These are phyloP conservation scores for Pseudomyrmex concolor DNA, from an alignment of 1,140 invertebrate genomes.

Conservation along the genomic window DNA sequence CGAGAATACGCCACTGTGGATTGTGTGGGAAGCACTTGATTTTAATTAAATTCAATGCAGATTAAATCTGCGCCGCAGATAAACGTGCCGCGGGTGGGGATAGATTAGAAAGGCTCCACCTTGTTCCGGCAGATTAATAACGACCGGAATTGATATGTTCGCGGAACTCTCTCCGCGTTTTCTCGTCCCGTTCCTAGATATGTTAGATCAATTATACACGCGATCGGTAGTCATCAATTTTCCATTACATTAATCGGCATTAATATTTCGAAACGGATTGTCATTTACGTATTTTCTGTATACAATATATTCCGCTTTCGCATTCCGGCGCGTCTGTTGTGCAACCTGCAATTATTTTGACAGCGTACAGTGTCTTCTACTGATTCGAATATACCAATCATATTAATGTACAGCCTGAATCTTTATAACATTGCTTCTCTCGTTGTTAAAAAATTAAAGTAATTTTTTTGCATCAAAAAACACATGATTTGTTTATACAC, in stretches of 20 bases:
- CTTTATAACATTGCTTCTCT: too few species aligned
- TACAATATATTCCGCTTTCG: too few species aligned
- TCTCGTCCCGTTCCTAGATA: background rate
- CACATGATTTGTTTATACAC: too few species aligned
- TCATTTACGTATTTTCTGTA: too few species aligned
- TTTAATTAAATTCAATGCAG: conserved; percentile 75
- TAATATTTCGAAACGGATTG: background rate
- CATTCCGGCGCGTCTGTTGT: too few species aligned
- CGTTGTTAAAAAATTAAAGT: too few species aligned
- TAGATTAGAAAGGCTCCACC: conserved; percentile 70
- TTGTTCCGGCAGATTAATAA: conserved; percentile 69
- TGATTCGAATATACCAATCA: too few species aligned
- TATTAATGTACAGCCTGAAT: too few species aligned
- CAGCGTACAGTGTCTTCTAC: too few species aligned
- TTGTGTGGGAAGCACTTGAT: conserved; percentile 65
- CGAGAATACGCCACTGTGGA: conserved; percentile 60
- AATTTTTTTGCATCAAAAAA: too few species aligned
- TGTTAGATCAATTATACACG: conserved; percentile 20
- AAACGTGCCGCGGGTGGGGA: conserved; percentile 63
- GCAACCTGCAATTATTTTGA: too few species aligned
- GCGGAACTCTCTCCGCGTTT: background rate
- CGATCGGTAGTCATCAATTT: conserved; percentile 27
- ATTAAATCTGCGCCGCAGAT: conserved; percentile 69
- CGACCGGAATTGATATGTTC: conserved; percentile 62
- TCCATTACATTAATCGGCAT: background rate